Percentiles rank a stretch among this genome's conserved stretches.
These are phyloP conservation scores for Zygaena filipendulae DNA, from an alignment of 2,888 invertebrate species.

Conservation along the genomic window DNA sequence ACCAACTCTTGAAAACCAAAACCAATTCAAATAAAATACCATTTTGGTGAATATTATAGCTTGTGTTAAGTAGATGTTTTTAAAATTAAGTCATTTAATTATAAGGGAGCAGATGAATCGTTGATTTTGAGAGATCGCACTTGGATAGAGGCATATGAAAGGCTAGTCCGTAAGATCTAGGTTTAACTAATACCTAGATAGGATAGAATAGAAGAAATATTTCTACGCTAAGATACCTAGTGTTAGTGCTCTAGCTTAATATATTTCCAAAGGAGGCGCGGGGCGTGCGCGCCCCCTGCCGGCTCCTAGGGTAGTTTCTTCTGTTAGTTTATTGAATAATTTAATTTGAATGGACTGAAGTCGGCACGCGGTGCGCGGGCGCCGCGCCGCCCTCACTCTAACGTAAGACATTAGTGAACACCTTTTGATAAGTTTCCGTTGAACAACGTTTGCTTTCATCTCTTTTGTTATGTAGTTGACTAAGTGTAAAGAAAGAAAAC, in stretches of 20 bases:
- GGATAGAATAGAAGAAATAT: slow-evolving; percentile 60
- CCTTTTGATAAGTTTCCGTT: slow-evolving; percentile 62
- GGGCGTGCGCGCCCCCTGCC: slow-evolving; percentile 32
- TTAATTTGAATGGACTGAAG: slow-evolving; percentile 67
- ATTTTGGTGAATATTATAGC: slow-evolving; percentile 50
- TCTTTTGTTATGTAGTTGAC: slow-evolving; percentile 67
- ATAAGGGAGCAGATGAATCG: slow-evolving; percentile 53
- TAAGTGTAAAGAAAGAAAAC: slow-evolving; percentile 64
- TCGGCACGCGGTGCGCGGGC: slow-evolving; percentile 33
- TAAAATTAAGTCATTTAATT: slow-evolving; percentile 54
- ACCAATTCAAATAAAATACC: slow-evolving; percentile 44
- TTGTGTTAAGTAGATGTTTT: slow-evolving; percentile 62
- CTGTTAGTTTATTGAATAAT: slow-evolving; percentile 67
- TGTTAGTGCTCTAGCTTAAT: slow-evolving; percentile 56
- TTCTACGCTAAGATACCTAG: slow-evolving; percentile 63
- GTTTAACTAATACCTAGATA: slow-evolving; percentile 55
- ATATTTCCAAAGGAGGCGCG: slow-evolving; percentile 34
- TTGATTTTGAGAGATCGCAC: slow-evolving; percentile 10
- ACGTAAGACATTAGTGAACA: slow-evolving; percentile 49
- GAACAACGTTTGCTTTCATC: slow-evolving; percentile 64
- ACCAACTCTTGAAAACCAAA: slow-evolving; percentile 54
- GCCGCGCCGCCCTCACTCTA: slow-evolving; percentile 22
- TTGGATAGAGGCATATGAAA: slow-evolving; percentile 36
- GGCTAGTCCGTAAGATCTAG: slow-evolving; percentile 52
- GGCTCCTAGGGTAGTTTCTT: slow-evolving; percentile 60